Evolutionary conservation across 2,113 vertebrate species (phyloP), one percentile per base, ranked within the genome.

Genomic region (Telmatochromis sp.): DNA sequence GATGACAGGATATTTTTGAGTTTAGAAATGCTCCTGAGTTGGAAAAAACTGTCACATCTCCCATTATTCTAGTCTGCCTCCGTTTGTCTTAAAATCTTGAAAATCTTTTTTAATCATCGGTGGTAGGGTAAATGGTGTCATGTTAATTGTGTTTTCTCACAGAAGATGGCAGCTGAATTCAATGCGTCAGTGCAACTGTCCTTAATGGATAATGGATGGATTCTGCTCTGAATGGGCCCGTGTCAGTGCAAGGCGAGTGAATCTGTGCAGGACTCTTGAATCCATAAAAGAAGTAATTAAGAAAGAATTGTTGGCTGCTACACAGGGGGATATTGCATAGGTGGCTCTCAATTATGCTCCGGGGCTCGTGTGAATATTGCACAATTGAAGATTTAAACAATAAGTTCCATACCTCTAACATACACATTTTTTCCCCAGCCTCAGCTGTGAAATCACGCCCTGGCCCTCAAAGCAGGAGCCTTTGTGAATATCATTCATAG

Each of bases 211-310:
- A 90, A 89, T 90, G 21, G 86, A 78, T 78, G 80, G 86, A 87
- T 92, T 93, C 82, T 86, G 87, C 79, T 78, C 42, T 82, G 87
- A 94, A 90, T 89, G 60, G 37, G 79, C 35, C 70, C 58, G 21
- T 87, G 80, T 87, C 47, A n/a, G 88, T 81, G 86, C 75, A 78
- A 85, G 85, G 82, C 85, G 87, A 80, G 75, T 81, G 87, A 84
- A 80, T 85, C 91, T 85, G 33, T 45, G 51, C 53, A 81, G 85
- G 60, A 79, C 86, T 88, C 42, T 88, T 88, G 85, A 94, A 95
- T 95, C 88, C 88, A 94, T 93, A 94, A 93, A 90, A 92, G 49
- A 94, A 91, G 81, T 94, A 93, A 96, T 95, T 95, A 89, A 88
- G 89, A 83, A 89, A 91, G 87, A 91, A 88, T 84, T 86, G 89